Evolutionary conservation across 64 coral and sea anemone genomes (phyloP), one percentile per base, ranked within the genome.

Genomic region (Pocillopora damicornis): DNA sequence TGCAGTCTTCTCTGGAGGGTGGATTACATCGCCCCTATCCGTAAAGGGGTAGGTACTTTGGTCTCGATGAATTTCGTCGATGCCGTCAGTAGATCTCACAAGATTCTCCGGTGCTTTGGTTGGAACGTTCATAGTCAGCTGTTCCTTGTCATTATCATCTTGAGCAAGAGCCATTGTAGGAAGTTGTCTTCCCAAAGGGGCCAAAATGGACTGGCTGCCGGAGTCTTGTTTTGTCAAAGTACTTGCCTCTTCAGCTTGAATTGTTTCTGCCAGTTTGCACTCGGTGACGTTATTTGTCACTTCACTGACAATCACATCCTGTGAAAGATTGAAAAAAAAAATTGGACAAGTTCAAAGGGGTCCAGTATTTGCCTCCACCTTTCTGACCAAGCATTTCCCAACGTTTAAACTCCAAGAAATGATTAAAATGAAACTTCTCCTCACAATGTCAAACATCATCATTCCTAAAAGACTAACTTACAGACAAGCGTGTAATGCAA

Each of bases 211-310:
- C 80, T 90, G 81, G 38, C 81, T 91, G 5, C 58, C 25, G 0
- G 88, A 89, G 79, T 89, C 78, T 66, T 81, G 88, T 61, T 89
- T 89, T 23, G 67, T 86, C 35, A 91, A 86, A 35, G 75, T 20
- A 9, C 12, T 10, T 14, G 75, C 14, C 22, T 75, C 51, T 75
- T 87, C 85, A 9, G 38, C 60, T 74, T 36, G 64, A 59, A 13
- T 73, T 85, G 20, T 58, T 72, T 85, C 81, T 26, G 65, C 14
- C 15, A 20, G 15, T 13, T 77, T 88, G 58, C 62, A 57, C 14
- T 37, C 81, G 10, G 30, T 42, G 61, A 38, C 35, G 61, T 65
- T 63, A 67, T 60, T 26, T 45, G 17, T 12, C 15, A 17, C 12
- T 9, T 78, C 59, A 60, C 1, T 75, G 7, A 60, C 36, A 88